A percentile compares a stretch with the other conserved stretches of the same genome.
Evolutionary conservation across 2,113 vertebrate species (phyloP).

Genomic region (Daubentonia madagascariensis): DNA sequence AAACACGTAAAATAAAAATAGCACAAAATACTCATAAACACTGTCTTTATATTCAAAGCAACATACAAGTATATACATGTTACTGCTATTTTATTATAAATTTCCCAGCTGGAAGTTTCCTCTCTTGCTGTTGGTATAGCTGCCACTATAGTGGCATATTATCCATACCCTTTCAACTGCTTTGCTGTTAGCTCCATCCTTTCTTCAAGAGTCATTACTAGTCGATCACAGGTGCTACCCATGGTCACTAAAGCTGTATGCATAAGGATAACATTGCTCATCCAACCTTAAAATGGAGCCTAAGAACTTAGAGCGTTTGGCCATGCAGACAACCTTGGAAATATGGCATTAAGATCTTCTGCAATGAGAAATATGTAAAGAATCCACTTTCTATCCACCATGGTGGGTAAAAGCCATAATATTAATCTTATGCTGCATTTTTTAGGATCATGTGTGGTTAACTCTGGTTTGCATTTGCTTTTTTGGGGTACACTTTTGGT

Average conservation of each 20-base stretch:
- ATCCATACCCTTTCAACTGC: too few relatives aligned
- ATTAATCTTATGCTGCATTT: neutral
- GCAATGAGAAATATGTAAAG: neutral
- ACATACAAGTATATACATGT: rapidly evolving
- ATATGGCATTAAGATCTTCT: neutral
- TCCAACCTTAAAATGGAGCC: slow-evolving; percentile 2
- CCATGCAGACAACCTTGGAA: neutral
- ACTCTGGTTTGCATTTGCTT: neutral
- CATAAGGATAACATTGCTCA: neutral
- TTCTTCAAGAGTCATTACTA: slow-evolving; percentile 12
- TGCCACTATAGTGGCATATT: neutral
- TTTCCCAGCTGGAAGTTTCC: neutral
- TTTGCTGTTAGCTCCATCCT: neutral
- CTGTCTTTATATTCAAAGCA: neutral
- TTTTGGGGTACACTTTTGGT: neutral
- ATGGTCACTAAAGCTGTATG: neutral
- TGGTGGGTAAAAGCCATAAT: neutral
- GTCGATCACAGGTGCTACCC: neutral
- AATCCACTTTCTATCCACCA: neutral
- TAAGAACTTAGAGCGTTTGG: neutral
- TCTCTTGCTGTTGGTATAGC: neutral
- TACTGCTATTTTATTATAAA: neutral
- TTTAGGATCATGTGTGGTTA: neutral
- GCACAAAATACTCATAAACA: neutral
- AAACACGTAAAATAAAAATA: neutral